Evolutionary conservation across 2,113 vertebrate species (phyloP).

Genomic region (Nerophis ophidion): DNA sequence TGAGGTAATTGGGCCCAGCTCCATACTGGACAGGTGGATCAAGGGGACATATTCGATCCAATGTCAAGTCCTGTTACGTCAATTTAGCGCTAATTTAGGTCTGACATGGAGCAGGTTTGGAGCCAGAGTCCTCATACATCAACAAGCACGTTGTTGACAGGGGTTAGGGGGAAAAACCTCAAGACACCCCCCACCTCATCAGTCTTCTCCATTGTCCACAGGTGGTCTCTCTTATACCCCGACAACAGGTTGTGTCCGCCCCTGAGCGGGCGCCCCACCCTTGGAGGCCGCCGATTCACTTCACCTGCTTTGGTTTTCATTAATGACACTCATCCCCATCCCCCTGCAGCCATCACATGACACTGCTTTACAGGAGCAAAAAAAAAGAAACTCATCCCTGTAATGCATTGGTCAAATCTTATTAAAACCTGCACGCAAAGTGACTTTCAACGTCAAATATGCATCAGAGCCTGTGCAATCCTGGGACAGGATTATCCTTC

Average conservation of each 20-base stretch:
- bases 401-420: constrained; percentile 67
- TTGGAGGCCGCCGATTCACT: constrained; percentile 29
- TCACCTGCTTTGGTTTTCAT: constrained; percentile 37
- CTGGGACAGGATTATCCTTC: constrained; percentile 60
- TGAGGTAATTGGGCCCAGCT: no score
- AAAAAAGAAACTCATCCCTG: constrained; percentile 63
- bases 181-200: no score
- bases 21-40: no score
- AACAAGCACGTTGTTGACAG: no score
- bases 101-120: no score
- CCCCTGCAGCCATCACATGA: constrained; percentile 29
- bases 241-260: constrained; percentile 14
- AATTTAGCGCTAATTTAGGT: no score
- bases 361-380: constrained; percentile 43
- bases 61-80: no score
- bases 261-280: constrained; percentile 19
- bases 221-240: constrained; percentile 4
- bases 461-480: constrained; percentile 43
- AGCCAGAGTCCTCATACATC: no score
- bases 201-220: not conserved
- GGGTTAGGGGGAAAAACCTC: no score
- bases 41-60: no score
- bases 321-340: constrained; percentile 54
- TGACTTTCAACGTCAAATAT: constrained; percentile 65
- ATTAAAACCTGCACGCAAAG: constrained; percentile 66